Evolutionary conservation across 1,140 invertebrate species (phyloP).

Genomic region (Calephelis nemesis): DNA sequence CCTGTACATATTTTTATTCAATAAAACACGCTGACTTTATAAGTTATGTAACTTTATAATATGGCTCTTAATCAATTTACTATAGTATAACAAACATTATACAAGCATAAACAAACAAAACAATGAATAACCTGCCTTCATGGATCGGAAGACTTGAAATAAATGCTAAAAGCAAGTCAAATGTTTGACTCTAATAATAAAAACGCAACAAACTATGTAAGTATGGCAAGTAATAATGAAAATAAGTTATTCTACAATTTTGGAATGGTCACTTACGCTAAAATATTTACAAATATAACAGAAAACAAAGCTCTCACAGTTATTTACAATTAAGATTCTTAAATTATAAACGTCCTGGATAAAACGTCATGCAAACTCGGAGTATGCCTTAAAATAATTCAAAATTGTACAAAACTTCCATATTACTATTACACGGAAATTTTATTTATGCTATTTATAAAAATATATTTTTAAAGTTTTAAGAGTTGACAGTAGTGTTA

Average conservation of each 20-base stretch:
- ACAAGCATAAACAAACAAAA: conserved; percentile 31
- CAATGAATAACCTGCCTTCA: conserved; percentile 7
- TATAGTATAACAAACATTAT: conserved; percentile 53
- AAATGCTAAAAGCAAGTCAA: conserved; percentile 29
- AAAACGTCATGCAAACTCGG: not conserved
- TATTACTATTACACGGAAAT: not conserved
- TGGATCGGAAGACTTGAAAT: conserved; percentile 36
- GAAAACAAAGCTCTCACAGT: conserved; percentile 45
- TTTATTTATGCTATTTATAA: too few species aligned
- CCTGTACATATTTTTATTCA: conserved; percentile 9
- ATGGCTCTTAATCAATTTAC: conserved; percentile 43
- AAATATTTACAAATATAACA: conserved; percentile 72
- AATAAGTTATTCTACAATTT: conserved; percentile 70
- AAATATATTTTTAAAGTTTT: too few species aligned
- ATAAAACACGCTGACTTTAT: conserved; percentile 31
- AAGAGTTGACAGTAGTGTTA: too few species aligned
- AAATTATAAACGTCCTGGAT: not conserved
- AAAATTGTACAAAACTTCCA: not conserved
- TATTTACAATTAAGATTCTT: conserved; percentile 14
- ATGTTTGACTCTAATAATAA: conserved; percentile 24
- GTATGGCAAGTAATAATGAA: conserved; percentile 74
- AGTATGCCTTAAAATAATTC: not conserved
- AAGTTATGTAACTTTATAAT: conserved; percentile 42
- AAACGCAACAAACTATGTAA: conserved; percentile 60
- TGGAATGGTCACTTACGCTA: conserved; percentile 65